A percentile compares a stretch with the other conserved stretches of the same genome.
phyloP scores from a whole-genome alignment of 2,888 invertebrate species.

The Pseudococcus jackbeardsleyi region DNA sequence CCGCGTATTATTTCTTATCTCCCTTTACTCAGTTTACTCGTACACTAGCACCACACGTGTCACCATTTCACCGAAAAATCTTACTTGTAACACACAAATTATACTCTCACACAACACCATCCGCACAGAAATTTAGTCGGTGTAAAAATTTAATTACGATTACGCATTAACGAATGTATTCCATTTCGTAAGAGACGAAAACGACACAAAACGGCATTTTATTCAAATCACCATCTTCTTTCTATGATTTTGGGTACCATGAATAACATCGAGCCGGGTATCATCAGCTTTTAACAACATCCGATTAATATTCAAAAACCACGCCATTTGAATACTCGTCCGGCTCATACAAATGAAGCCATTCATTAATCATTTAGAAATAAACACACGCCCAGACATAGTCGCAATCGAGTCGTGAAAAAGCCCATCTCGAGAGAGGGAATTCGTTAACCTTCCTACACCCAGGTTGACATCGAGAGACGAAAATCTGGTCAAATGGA shows the following conservation, averaged over 20 bases:
- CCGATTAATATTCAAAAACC: constrained; percentile 42
- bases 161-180: not conserved
- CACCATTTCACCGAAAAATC: no score
- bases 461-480: not conserved
- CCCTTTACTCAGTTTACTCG: no score
- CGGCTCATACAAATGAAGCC: constrained; percentile 38
- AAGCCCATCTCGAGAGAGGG: not conserved
- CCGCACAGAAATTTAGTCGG: not conserved
- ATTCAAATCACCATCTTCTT: constrained; percentile 45
- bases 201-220: constrained; percentile 4
- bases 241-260: not conserved
- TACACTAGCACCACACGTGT: no score
- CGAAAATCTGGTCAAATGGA: constrained; percentile 21
- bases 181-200: not conserved
- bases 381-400: constrained; percentile 34
- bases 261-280: not conserved
- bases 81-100: no score
- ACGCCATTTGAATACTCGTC: constrained; percentile 47
- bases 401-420: not conserved
- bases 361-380: constrained; percentile 42
- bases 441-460: constrained; percentile 41
- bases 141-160: not conserved
- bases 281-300: constrained; percentile 24
- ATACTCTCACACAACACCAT: not conserved
- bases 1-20: no score